Evolutionary conservation across 1,140 invertebrate genomes (phyloP).

Genomic region (Drosophila arawakana): DNA sequence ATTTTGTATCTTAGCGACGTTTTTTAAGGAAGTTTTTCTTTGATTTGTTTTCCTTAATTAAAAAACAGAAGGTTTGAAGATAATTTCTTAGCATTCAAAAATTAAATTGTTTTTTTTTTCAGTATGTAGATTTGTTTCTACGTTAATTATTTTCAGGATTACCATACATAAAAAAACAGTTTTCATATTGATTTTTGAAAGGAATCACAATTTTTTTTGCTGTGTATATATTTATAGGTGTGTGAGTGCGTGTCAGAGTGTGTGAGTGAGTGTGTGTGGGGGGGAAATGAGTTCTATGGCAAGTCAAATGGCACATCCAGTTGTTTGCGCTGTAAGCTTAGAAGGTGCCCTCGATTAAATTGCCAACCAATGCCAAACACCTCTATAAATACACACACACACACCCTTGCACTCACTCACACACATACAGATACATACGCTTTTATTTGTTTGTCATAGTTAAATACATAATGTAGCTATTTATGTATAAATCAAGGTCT

Average conservation of each 20-base stretch:
- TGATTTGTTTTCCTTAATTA: no score
- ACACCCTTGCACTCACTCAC: slow-evolving; percentile 15
- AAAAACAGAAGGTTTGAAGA: no score
- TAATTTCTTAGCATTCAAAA: no score
- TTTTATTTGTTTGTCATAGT: slow-evolving; percentile 24
- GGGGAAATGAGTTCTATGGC: slow-evolving; percentile 4
- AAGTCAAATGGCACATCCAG: slow-evolving; percentile 23
- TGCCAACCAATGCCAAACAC: slow-evolving; percentile 44
- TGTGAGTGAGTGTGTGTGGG: neutral
- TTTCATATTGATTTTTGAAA: no score
- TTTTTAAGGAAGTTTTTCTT: no score
- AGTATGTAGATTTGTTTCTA: no score
- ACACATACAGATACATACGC: slow-evolving; percentile 1
- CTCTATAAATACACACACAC: slow-evolving; percentile 44
- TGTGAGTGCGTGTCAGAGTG: neutral
- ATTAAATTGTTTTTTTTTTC: no score
- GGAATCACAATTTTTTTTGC: no score
- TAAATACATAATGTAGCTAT: slow-evolving; percentile 18
- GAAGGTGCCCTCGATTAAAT: slow-evolving; percentile 17
- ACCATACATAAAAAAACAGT: no score
- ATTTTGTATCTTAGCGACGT: no score
- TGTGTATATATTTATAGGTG: neutral
- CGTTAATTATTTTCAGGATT: no score
- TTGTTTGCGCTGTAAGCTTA: slow-evolving; percentile 20
- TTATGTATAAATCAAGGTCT: slow-evolving; percentile 41